Percentiles rank a stretch among this genome's conserved stretches.
Evolutionary conservation across 2,888 invertebrate genomes (phyloP).

Genomic region (Cephus pygmeus): DNA sequence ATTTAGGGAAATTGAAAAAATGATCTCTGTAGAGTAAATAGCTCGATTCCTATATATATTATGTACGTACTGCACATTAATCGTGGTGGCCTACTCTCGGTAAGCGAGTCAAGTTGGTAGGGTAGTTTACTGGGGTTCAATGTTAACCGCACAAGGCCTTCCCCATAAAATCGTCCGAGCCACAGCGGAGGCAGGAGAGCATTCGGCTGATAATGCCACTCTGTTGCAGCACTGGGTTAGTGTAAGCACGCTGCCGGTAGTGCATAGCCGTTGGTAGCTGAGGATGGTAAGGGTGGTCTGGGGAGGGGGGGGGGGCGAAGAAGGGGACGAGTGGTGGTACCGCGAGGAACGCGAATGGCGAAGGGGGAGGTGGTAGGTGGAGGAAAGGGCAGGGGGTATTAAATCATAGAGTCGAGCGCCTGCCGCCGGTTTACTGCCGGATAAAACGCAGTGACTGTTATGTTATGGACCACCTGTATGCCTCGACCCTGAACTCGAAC

Average conservation of each 20-base stretch:
- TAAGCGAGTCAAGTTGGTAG: background rate
- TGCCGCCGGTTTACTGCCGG: slow-evolving; percentile 66
- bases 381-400: slow-evolving; percentile 56
- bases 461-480: slow-evolving; percentile 67
- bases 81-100: background rate
- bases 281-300: slow-evolving; percentile 21
- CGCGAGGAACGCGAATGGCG: slow-evolving; percentile 32
- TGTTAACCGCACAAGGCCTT: background rate
- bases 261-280: slow-evolving; percentile 29
- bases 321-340: background rate
- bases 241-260: slow-evolving; percentile 43
- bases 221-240: slow-evolving; percentile 48
- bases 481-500: slow-evolving; percentile 63
- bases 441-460: slow-evolving; percentile 67
- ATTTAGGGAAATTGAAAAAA: background rate
- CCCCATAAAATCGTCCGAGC: background rate
- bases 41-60: background rate
- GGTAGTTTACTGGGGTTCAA: background rate
- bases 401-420: slow-evolving; percentile 65
- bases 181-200: slow-evolving; percentile 27
- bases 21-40: background rate
- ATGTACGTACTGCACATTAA: background rate
- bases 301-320: slow-evolving; percentile 26
- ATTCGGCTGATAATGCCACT: slow-evolving; percentile 46
- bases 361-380: slow-evolving; percentile 24